Percentiles rank a stretch among this genome's conserved stretches.
Conservation (phyloP, 35 echinoderm and acorn worm genomes). For the Apostichopus californicus region DNA sequence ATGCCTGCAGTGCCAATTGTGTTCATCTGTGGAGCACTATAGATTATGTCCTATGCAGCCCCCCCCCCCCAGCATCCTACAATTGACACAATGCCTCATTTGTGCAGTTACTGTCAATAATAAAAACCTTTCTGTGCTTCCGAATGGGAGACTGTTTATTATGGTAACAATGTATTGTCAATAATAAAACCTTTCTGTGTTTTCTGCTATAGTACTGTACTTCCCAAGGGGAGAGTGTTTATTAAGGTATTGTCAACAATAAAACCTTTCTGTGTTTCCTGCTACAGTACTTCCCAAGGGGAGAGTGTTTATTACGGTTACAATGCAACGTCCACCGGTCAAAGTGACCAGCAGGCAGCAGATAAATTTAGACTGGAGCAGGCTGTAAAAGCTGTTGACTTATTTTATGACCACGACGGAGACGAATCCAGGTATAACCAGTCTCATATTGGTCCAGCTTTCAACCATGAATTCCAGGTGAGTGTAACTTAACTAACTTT, state of each 20-base stretch:
- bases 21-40: no score
- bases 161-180: slow-evolving; percentile 13
- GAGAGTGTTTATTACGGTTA: slow-evolving; percentile 27
- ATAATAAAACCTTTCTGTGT: no score
- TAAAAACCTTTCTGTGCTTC: not conserved
- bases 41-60: no score
- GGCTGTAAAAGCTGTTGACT: not conserved
- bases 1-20: no score
- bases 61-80: no score
- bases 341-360: not conserved
- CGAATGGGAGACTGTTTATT: not conserved
- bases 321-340: slow-evolving; percentile 1
- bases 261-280: no score
- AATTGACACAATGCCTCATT: no score
- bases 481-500: not conserved
- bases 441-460: not conserved
- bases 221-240: not conserved
- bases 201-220: not conserved
- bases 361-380: not conserved
- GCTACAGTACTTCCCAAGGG: not conserved
- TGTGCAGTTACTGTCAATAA: no score
- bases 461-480: slow-evolving; percentile 37
- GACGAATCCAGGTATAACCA: not conserved
- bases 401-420: not conserved
- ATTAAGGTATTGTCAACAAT: not conserved